phyloP scores from a whole-genome alignment of 2,113 vertebrate species.

The Tachuris rubrigastra region DNA sequence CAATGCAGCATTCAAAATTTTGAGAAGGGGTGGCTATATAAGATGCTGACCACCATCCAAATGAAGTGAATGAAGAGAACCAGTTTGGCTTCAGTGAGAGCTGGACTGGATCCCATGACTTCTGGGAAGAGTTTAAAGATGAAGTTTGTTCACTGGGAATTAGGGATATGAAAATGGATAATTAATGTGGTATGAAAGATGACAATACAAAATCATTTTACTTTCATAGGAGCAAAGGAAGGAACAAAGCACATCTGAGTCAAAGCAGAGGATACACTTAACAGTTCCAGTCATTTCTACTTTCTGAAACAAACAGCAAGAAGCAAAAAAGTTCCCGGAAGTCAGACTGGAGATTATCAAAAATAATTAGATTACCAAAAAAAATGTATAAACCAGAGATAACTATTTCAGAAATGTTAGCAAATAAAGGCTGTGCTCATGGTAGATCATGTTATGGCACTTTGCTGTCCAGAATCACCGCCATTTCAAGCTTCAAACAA shows the following conservation, averaged over 20 bases:
- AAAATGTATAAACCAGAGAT: not conserved
- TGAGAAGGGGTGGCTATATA: not conserved
- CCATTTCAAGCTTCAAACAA: not conserved
- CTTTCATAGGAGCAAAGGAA: not conserved
- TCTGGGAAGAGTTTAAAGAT: not conserved
- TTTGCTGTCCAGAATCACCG: not conserved
- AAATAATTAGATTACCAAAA: not conserved
- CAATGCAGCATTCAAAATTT: not conserved
- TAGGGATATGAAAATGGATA: not conserved
- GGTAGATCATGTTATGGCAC: fast-evolving
- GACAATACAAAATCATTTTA: not conserved
- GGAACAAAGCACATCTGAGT: not conserved
- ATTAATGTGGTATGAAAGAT: not conserved
- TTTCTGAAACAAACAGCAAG: not conserved
- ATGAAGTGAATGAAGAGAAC: not conserved
- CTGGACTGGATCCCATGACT: not conserved
- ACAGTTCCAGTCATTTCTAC: not conserved
- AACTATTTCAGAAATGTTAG: not conserved
- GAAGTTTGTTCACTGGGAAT: not conserved
- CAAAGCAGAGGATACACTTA: not conserved
- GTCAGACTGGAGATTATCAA: not conserved
- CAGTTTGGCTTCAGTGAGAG: not conserved
- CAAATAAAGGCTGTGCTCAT: not conserved
- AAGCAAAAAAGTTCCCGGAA: not conserved
- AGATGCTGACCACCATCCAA: not conserved